A percentile compares a stretch with the other conserved stretches of the same genome.
phyloP scores from a whole-genome alignment of 2,797 vertebrate genomes.

The Enteromius anoplus region DNA sequence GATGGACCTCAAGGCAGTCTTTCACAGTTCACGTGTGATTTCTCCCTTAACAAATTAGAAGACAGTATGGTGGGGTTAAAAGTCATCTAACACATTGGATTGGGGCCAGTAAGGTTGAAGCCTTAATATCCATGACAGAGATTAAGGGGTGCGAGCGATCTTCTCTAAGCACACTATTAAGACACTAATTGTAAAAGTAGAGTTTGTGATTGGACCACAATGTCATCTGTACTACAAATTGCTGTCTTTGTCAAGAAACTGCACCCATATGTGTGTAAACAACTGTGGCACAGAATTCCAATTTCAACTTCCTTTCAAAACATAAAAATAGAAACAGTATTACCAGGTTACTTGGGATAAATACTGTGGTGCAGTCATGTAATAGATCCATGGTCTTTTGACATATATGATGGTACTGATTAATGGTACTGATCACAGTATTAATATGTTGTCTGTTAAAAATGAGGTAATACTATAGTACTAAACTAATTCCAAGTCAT shows the following conservation, averaged over 20 bases:
- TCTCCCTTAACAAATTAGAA: conserved; percentile 9
- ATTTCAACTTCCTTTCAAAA: neutral
- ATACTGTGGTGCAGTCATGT: neutral
- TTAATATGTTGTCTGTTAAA: neutral
- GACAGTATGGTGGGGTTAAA: conserved; percentile 14
- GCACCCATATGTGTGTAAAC: neutral
- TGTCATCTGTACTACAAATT: neutral
- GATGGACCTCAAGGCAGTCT: neutral
- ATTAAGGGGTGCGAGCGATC: neutral
- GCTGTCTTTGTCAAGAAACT: neutral
- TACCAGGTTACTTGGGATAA: neutral
- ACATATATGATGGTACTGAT: neutral
- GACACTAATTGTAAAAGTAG: neutral
- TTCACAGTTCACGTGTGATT: conserved; percentile 40
- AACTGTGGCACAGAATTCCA: neutral
- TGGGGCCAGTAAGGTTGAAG: neutral
- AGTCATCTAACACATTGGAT: conserved; percentile 16
- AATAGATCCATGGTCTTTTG: neutral
- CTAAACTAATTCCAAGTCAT: too few species aligned
- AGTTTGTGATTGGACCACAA: neutral
- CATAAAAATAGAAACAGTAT: neutral
- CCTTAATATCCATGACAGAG: conserved; percentile 15
- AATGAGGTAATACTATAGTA: neutral
- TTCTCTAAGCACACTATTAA: conserved; percentile 11
- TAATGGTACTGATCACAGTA: neutral